Conservation (phyloP, 1,140 invertebrate genomes). For the Dendroctonus valens region DNA sequence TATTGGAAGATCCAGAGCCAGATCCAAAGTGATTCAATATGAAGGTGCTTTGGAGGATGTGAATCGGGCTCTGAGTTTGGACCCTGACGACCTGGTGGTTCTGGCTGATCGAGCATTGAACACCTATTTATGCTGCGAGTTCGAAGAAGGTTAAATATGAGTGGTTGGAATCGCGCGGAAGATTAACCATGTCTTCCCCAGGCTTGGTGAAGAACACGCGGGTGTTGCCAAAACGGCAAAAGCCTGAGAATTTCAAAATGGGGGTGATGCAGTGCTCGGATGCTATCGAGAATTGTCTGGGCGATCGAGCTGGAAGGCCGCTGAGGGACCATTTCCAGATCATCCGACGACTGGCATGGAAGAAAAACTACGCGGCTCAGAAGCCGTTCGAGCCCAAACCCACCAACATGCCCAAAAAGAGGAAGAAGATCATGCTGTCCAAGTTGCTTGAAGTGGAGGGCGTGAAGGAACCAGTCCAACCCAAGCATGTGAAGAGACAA, state of each 20-base stretch:
- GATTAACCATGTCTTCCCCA: background rate
- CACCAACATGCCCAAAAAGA: constrained; percentile 46
- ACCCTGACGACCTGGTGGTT: constrained; percentile 52
- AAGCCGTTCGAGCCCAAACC: constrained; percentile 53
- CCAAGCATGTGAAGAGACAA: constrained; percentile 9
- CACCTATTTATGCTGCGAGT: constrained; percentile 57
- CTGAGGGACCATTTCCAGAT: constrained; percentile 49
- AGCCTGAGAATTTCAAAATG: constrained; percentile 57
- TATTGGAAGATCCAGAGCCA: constrained; percentile 52
- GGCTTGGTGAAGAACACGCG: constrained; percentile 55
- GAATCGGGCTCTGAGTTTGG: constrained; percentile 52
- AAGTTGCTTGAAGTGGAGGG: constrained; percentile 1
- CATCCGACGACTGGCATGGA: constrained; percentile 48
- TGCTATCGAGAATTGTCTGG: constrained; percentile 45
- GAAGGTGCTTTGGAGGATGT: constrained; percentile 55
- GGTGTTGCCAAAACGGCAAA: constrained; percentile 50
- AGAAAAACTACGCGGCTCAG: constrained; percentile 43
- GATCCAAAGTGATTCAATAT: constrained; percentile 54
- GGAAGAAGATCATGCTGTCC: constrained; percentile 16
- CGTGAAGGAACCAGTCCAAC: constrained; percentile 14
- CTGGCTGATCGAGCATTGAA: constrained; percentile 55
- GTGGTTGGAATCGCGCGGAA: background rate
- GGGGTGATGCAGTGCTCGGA: constrained; percentile 52
- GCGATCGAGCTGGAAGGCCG: constrained; percentile 43
- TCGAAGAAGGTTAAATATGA: constrained; percentile 51